Evolutionary conservation across 1,140 invertebrate species (phyloP).

Genomic region (Lysiphlebus fabarum): DNA sequence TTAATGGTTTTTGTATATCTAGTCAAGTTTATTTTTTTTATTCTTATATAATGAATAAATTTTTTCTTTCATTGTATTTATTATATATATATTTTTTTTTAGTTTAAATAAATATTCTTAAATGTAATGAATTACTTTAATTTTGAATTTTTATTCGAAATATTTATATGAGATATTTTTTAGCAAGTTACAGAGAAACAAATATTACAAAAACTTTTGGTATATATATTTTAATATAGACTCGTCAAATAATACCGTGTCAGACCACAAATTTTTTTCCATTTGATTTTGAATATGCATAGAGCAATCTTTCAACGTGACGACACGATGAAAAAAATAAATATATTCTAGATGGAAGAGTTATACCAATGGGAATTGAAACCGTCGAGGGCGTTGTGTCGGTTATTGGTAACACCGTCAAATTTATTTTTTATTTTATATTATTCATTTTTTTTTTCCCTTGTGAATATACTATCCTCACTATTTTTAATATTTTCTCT

Average conservation of each 20-base stretch:
- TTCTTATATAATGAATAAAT: too few relatives aligned
- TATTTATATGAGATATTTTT: background rate
- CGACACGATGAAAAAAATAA: constrained; percentile 1
- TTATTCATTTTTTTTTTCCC: constrained; percentile 8
- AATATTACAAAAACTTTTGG: constrained; percentile 9
- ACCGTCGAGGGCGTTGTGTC: background rate
- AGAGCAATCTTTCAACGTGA: constrained; percentile 1
- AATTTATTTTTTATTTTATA: constrained; percentile 1
- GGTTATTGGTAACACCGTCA: constrained; percentile 18
- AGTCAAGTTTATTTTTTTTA: too few relatives aligned
- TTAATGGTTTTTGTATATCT: too few relatives aligned
- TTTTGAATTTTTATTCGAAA: background rate
- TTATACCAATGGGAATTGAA: background rate
- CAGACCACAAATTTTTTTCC: constrained; percentile 4
- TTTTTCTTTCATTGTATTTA: too few relatives aligned
- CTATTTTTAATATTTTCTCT: too few relatives aligned
- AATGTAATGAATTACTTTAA: background rate
- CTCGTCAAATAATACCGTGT: background rate
- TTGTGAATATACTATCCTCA: too few relatives aligned
- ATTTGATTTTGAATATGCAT: constrained; percentile 23
- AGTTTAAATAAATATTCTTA: too few relatives aligned
- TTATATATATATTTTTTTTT: too few relatives aligned
- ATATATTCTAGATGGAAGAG: background rate
- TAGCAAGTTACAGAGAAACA: constrained; percentile 1
- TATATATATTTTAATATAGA: constrained; percentile 18